Evolutionary conservation across 2,888 invertebrate species (phyloP), one percentile per base, ranked within the genome.

Genomic region (Toxonevra muliebris): DNA sequence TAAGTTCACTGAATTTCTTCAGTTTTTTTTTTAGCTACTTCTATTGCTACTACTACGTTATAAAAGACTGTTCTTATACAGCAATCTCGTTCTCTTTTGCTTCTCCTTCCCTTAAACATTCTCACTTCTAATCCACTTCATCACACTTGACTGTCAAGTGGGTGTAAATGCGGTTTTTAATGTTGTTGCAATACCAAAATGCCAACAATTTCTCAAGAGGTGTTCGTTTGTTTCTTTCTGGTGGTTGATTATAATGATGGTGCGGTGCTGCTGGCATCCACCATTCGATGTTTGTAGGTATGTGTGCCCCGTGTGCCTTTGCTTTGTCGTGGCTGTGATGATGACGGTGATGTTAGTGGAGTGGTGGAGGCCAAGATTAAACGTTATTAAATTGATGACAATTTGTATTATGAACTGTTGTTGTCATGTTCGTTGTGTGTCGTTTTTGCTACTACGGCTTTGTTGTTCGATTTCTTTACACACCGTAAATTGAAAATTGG

Each of bases 361-460:
- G 40, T 52, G 41, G 40, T 48, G 20, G 65, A n/a, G 71, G 74
- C 61, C 73, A 68, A 30, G 75, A 76, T 79, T 79, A 78, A 80
- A 76, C 76, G 75, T 73, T 76, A 75, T 77, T 77, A 77, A 79
- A 80, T 78, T 77, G 77, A 75, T 72, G 74, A 75, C 79, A 79
- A 80, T 77, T 80, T 79, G 73, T 73, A 74, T 73, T 73, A 65
- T 41, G 61, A 50, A 52, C n/a, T 13, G 41, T 48, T 30, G 61
- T 40, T 7, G 4, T n/a, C 57, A n/a, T n/a, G 15, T 41, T 65
- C 20, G 40, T 62, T 58, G 42, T 40, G 30, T 59, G 52, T 57
- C 52, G 20, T 55, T 41, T 20, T 57, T 58, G 57, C 57, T 19
- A 43, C 48, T 63, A 55, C 53, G 30, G 52, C 64, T 71, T 59